Evolutionary conservation across 2,113 vertebrate genomes (phyloP).

Genomic region (Campylomormyrus numenius): DNA sequence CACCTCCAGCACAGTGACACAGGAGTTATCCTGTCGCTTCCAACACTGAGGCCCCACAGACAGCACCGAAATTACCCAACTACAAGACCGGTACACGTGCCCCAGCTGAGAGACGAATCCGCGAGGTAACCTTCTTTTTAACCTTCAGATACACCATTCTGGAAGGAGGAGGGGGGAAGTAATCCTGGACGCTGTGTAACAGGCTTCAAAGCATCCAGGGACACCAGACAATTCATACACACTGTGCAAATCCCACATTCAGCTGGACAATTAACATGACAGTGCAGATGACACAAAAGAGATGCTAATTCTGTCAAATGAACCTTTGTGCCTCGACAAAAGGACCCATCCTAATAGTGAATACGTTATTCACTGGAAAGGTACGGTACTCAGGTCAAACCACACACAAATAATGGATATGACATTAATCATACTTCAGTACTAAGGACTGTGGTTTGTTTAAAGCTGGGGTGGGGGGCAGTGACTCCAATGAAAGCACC

Average conservation of each 20-base stretch:
- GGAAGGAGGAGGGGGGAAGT: not conserved
- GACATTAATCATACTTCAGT: not conserved
- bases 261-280: conserved; percentile 4
- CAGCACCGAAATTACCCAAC: not conserved
- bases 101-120: not conserved
- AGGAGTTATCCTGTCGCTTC: not conserved
- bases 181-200: not conserved
- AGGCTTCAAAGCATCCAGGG: not conserved
- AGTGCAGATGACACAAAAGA: conserved; percentile 12
- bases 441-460: not conserved
- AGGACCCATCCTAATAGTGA: not conserved
- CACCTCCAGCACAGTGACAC: not conserved
- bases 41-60: not conserved
- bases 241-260: not conserved
- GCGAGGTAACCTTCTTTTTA: not conserved
- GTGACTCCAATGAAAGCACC: not conserved
- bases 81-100: not conserved
- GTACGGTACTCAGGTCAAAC: conserved; percentile 2
- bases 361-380: not conserved
- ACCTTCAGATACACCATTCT: not conserved
- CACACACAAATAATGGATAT: not conserved
- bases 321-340: conserved; percentile 2
- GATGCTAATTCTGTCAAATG: not conserved
- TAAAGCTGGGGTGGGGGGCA: not conserved
- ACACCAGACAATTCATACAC: not conserved